Evolutionary conservation across 2,888 invertebrate genomes (phyloP).

Genomic region (Hemicrepidius hirtus): DNA sequence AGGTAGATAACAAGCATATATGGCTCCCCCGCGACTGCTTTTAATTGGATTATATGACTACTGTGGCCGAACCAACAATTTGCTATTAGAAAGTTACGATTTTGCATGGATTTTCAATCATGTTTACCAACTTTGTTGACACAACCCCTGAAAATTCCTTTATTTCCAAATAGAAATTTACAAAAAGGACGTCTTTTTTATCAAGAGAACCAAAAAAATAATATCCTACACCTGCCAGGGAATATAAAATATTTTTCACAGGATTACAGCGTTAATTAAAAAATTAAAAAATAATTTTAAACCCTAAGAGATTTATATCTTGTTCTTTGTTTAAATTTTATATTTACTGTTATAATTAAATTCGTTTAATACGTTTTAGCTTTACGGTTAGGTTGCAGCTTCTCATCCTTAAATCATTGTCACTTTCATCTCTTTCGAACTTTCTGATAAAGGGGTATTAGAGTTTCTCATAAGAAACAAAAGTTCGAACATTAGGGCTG

Average conservation of each 20-base stretch:
- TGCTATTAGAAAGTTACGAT: conserved; percentile 36
- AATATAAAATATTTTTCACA: too few species aligned
- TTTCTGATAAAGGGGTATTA: conserved; percentile 45
- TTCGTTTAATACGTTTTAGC: conserved; percentile 13
- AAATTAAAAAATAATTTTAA: conserved; percentile 1
- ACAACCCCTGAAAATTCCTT: not conserved
- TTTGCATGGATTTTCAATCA: conserved; percentile 44
- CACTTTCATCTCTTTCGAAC: conserved; percentile 45
- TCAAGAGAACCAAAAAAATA: too few species aligned
- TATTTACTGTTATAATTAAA: conserved; percentile 30
- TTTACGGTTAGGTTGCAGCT: conserved; percentile 13
- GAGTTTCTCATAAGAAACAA: conserved; percentile 45
- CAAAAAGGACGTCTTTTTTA: not conserved
- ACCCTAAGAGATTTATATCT: not conserved
- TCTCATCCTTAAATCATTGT: conserved; percentile 41
- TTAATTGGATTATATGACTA: conserved; percentile 70
- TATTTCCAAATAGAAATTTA: not conserved
- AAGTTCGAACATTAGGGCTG: conserved; percentile 43
- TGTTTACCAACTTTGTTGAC: conserved; percentile 1
- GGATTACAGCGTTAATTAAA: not conserved
- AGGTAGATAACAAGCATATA: conserved; percentile 69
- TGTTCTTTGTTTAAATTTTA: not conserved
- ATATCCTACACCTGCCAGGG: too few species aligned
- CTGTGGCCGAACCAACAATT: conserved; percentile 41
- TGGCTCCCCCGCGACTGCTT: conserved; percentile 67